Base-by-base conservation (phyloP, 2,888 invertebrate species). In the Cerastoderma edule region DNA sequence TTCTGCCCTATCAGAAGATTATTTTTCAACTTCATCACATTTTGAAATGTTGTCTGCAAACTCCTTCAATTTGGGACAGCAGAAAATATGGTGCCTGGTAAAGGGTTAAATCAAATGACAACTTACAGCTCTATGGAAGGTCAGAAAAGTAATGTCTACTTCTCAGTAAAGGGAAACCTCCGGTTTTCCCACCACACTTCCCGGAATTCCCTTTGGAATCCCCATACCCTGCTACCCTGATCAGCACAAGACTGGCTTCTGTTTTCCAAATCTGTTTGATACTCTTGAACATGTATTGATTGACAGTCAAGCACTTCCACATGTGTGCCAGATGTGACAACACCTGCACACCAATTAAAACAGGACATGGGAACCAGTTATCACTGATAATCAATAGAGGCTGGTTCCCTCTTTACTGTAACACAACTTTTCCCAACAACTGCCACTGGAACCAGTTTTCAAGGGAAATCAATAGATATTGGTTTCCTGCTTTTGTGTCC, bases 301-400 rank as follows among this genome's bases (percentile, higher is more conserved):
- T 73, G 56, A 50, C 30, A 19, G 67, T 53, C 33, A 50, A 67
- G 60, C 64, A 44, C 53, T 22, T 67, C 53, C 73, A 74, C 75
- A 75, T 72, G 72, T 68, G 54, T 27, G 67, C 73, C 77, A 78
- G 77, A 65, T 78, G 77, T 69, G 48, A 35, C 54, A 46, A 66
- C 77, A 78, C 77, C 77, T 78, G 77, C 77, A 76, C 64, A 46
- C 44, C 44, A 44, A 64, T 65, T 44, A 30, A 24, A 54, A 50
- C 30, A 44, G 33, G 64, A 57, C 56, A 56, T 53, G 5, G 65
- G 67, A 70, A 60, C 66, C 70, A 70, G 63, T n/a, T n/a, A 66
- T 27, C 16, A 5, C 13, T 32, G 22, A 4, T 16, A 65, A 48
- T 68, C 65, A 69, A 54, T 74, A 65, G 2, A 8, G 13, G 53